These are phyloP conservation scores for Callocephalon fimbriatum DNA, from an alignment of 2,113 vertebrate genomes.

Conservation along the genomic window DNA sequence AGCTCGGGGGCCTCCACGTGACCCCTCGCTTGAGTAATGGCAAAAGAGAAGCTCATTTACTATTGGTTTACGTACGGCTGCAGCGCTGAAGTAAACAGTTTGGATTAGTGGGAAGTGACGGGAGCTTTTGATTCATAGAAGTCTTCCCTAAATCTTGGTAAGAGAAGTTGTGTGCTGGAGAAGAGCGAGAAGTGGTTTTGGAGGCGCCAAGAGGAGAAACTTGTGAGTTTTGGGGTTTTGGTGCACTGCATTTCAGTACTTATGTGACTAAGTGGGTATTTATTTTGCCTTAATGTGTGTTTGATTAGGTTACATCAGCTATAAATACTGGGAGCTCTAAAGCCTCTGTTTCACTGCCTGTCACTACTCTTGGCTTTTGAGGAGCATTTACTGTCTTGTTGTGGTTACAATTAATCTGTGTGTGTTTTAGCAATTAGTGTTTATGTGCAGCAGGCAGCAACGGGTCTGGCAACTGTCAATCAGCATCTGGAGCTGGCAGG, in stretches of 20 bases:
- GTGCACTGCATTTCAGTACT: neutral
- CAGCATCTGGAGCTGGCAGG: conserved; percentile 2
- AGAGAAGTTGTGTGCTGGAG: neutral
- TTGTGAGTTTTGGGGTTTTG: neutral
- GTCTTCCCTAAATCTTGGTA: neutral
- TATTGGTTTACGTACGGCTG: neutral
- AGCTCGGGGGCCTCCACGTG: neutral
- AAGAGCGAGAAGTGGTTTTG: conserved; percentile 16
- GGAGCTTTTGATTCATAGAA: neutral
- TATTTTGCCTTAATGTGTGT: conserved; percentile 48
- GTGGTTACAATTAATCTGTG: conserved; percentile 52
- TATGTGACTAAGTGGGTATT: conserved; percentile 40
- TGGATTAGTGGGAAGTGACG: conserved; percentile 23
- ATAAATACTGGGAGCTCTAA: conserved; percentile 32
- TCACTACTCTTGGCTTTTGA: conserved; percentile 57
- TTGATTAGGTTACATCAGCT: conserved; percentile 58
- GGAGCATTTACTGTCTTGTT: conserved; percentile 42
- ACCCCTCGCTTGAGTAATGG: neutral
- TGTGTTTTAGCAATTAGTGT: conserved; percentile 53
- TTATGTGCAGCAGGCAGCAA: conserved; percentile 6
- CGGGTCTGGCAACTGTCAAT: conserved; percentile 23
- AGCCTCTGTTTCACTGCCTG: neutral
- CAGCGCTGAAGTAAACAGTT: neutral
- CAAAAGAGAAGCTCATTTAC: neutral
- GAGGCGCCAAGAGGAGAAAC: neutral